phyloP scores from a whole-genome alignment of 1,140 invertebrate genomes.

The Liolophura sinensis region DNA sequence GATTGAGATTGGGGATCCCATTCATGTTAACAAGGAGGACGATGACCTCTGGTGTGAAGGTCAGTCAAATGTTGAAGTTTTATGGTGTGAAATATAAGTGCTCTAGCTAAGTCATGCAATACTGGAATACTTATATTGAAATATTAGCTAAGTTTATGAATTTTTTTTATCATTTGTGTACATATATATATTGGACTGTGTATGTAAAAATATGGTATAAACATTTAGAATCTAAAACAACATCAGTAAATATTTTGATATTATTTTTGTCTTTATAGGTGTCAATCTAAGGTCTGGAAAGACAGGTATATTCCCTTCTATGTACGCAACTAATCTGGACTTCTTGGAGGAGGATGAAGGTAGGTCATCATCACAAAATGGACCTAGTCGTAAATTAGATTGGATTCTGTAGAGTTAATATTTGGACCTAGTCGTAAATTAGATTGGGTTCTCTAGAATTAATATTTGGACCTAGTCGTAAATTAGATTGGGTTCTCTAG shows the following conservation, averaged over 20 bases:
- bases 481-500: too few species aligned
- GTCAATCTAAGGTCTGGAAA: constrained; percentile 90
- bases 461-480: too few species aligned
- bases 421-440: too few species aligned
- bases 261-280: constrained; percentile 63
- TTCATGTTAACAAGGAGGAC: constrained; percentile 94
- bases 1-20: constrained; percentile 95
- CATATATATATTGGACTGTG: too few species aligned
- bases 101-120: not conserved
- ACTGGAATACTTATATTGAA: too few species aligned
- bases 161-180: too few species aligned
- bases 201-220: too few species aligned
- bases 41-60: constrained; percentile 98
- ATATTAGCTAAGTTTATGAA: too few species aligned
- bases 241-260: not conserved
- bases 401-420: too few species aligned
- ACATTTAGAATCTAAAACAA: too few species aligned
- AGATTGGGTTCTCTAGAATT: too few species aligned
- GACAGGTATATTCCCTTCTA: constrained; percentile 94
- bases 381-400: too few species aligned
- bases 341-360: constrained; percentile 91
- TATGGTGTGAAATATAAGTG: constrained; percentile 1
- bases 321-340: constrained; percentile 94
- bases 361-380: constrained; percentile 56
- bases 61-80: constrained; percentile 24